phyloP scores from a whole-genome alignment of 1,140 invertebrate genomes.

The Prorops nasuta region DNA sequence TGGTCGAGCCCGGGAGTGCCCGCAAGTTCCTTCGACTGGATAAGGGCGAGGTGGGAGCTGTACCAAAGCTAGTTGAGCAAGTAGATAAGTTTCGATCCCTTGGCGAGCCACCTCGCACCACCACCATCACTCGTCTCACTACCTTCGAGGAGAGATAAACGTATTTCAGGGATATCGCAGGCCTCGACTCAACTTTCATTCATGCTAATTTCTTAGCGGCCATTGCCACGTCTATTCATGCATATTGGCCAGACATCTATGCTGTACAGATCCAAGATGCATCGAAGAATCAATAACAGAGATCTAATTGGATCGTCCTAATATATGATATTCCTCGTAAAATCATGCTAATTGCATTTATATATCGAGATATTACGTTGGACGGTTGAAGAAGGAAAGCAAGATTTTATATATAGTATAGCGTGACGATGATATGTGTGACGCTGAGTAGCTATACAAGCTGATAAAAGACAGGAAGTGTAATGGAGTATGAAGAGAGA shows the following conservation, averaged over 20 bases:
- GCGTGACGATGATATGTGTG: too few species aligned
- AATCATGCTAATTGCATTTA: too few species aligned
- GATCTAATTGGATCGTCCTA: too few species aligned
- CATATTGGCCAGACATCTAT: neutral
- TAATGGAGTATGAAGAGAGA: slow-evolving; percentile 29
- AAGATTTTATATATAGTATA: too few species aligned
- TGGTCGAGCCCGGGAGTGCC: slow-evolving; percentile 33
- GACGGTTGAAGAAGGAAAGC: too few species aligned
- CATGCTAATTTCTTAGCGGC: slow-evolving; percentile 19
- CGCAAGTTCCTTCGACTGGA: slow-evolving; percentile 45
- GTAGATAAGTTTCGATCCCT: slow-evolving; percentile 55
- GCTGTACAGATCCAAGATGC: neutral
- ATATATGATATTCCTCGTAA: slow-evolving; percentile 1
- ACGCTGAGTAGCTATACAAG: too few species aligned
- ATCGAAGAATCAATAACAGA: too few species aligned
- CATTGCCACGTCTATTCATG: slow-evolving; percentile 14
- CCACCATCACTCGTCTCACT: slow-evolving; percentile 30
- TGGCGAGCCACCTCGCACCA: slow-evolving; percentile 38
- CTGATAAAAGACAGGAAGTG: too few species aligned
- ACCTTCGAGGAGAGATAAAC: slow-evolving; percentile 33
- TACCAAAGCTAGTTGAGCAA: slow-evolving; percentile 52
- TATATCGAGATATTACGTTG: too few species aligned
- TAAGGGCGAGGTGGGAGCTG: slow-evolving; percentile 39
- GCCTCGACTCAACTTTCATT: slow-evolving; percentile 18
- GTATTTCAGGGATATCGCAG: slow-evolving; percentile 33